A percentile compares a stretch with the other conserved stretches of the same genome.
Evolutionary conservation across 1,140 invertebrate genomes (phyloP).

Genomic region (Aporrectodea caliginosa): DNA sequence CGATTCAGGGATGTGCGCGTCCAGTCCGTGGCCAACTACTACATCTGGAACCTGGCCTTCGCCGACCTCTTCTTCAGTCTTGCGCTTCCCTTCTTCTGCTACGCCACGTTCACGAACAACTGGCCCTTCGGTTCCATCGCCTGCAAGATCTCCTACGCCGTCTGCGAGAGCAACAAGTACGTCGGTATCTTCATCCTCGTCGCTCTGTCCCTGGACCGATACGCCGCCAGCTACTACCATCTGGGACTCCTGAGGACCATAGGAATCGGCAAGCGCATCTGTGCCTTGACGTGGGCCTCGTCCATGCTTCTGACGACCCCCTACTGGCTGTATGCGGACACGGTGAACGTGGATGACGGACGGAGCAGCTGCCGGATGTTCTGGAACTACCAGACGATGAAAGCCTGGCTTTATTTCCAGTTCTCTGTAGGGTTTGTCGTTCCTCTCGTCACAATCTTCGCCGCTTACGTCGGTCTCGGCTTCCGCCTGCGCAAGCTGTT

Average conservation of each 20-base stretch:
- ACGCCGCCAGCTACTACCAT: slow-evolving; percentile 16
- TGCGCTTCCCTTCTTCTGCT: slow-evolving; percentile 16
- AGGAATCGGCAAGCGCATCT: slow-evolving; percentile 4
- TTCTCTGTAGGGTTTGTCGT: slow-evolving; percentile 1
- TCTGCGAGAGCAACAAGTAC: slow-evolving; percentile 17
- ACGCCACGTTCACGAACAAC: slow-evolving; percentile 9
- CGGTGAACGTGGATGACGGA: not conserved
- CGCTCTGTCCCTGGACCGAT: slow-evolving; percentile 12
- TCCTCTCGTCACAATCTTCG: not conserved
- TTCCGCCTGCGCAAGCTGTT: not conserved
- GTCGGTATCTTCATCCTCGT: slow-evolving; percentile 5
- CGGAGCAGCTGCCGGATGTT: slow-evolving; percentile 8
- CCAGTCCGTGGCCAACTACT: slow-evolving; percentile 9
- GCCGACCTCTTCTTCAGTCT: slow-evolving; percentile 14
- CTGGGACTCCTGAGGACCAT: slow-evolving; percentile 11
- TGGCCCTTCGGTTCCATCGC: slow-evolving; percentile 14
- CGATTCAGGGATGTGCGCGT: not conserved
- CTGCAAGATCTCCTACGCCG: slow-evolving; percentile 7
- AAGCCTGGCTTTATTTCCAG: not conserved
- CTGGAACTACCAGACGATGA: not conserved
- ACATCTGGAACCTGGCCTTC: slow-evolving; percentile 24
- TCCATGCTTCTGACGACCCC: not conserved
- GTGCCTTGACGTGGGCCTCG: not conserved
- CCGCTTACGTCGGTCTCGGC: not conserved
- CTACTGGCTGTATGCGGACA: slow-evolving; percentile 14